Conservation (phyloP, 2,888 invertebrate species). For the Poecilobothrus nobilitatus region DNA sequence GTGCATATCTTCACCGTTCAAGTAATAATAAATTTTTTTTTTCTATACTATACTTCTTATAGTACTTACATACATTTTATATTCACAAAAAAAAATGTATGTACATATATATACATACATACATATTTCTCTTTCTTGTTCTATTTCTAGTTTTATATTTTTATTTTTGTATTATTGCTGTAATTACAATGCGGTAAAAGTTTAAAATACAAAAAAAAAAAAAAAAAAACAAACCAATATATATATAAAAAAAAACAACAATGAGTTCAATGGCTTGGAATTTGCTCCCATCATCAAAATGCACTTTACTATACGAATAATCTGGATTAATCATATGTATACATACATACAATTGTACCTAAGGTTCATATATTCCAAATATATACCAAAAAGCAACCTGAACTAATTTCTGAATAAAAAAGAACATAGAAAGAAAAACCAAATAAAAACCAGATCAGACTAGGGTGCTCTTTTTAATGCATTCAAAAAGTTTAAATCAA, state of each 20-base stretch:
- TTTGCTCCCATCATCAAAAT: slow-evolving; percentile 6
- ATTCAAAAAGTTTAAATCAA: no score
- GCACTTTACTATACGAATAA: not conserved
- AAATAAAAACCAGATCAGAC: no score
- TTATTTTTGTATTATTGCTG: not conserved
- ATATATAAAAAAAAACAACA: not conserved
- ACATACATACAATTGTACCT: no score
- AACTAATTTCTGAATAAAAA: no score
- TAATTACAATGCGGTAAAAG: slow-evolving; percentile 2
- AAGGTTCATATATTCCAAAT: no score
- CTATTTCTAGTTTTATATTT: no score
- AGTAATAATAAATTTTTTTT: no score
- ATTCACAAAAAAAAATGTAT: not conserved
- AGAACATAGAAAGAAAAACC: no score
- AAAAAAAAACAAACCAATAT: not conserved
- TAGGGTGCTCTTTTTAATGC: no score
- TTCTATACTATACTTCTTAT: not conserved
- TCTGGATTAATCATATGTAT: no score
- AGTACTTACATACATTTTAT: not conserved
- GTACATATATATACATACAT: not conserved
- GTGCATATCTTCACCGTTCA: not conserved
- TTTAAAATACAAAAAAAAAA: not conserved
- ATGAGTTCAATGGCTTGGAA: slow-evolving; percentile 4
- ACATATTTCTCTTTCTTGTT: no score
- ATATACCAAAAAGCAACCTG: no score